A percentile compares a stretch with the other conserved stretches of the same genome.
phyloP scores from a whole-genome alignment of 2,113 vertebrate genomes.

The Elachura formosa region DNA sequence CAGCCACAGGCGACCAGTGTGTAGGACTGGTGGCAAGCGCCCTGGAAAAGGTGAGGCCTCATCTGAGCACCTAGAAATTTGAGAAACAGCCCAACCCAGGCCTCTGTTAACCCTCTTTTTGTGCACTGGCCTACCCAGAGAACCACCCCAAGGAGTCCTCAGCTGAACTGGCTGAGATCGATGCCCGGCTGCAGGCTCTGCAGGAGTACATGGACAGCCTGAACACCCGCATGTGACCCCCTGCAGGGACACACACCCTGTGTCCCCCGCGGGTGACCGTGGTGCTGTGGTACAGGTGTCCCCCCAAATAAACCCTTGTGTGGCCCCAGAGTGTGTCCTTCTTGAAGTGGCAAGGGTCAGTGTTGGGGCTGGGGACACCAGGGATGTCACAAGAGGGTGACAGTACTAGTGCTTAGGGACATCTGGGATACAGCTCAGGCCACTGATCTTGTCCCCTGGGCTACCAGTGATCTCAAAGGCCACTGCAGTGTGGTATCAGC shows the following conservation, averaged over 20 bases:
- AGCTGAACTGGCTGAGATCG: conserved; percentile 87
- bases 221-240: conserved; percentile 74
- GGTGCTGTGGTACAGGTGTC: not conserved
- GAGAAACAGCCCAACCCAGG: not conserved
- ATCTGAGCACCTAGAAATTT: not conserved
- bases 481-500: not conserved
- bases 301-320: not conserved
- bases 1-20: not conserved
- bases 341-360: not conserved
- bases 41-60: not conserved
- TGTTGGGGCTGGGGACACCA: not conserved
- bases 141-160: conserved; percentile 73
- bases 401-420: not conserved
- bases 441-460: not conserved
- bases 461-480: not conserved
- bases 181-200: conserved; percentile 86
- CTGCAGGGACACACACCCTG: not conserved
- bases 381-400: not conserved
- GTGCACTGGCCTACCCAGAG: conserved; percentile 59
- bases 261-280: not conserved
- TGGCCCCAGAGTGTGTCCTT: not conserved
- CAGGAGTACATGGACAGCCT: conserved; percentile 92
- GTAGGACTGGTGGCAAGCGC: not conserved
- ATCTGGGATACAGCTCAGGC: not conserved
- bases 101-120: not conserved